A percentile compares a stretch with the other conserved stretches of the same genome.
phyloP scores from a whole-genome alignment of 2,888 invertebrate species.

The Rutpela maculata region DNA sequence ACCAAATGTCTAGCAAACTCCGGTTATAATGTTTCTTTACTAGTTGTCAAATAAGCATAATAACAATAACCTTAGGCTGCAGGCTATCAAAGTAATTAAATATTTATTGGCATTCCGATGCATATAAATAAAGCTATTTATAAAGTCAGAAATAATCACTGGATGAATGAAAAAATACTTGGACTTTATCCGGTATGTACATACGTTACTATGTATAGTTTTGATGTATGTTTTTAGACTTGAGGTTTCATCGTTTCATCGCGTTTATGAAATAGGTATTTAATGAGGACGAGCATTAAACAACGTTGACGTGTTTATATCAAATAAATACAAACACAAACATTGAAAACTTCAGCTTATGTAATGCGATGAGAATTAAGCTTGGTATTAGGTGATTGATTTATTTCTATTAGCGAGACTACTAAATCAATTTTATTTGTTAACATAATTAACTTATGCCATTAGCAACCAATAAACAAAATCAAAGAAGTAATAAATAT shows the following conservation, averaged over 20 bases:
- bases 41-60: neutral
- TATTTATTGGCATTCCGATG: conserved; percentile 35
- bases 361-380: neutral
- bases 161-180: conserved; percentile 27
- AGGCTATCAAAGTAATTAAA: conserved; percentile 31
- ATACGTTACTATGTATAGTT: neutral
- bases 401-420: neutral
- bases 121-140: conserved; percentile 27
- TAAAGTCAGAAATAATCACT: conserved; percentile 16
- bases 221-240: neutral
- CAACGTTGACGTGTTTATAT: neutral
- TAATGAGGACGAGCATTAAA: conserved; percentile 7
- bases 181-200: conserved; percentile 23
- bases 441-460: neutral
- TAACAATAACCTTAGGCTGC: neutral
- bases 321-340: conserved; percentile 5
- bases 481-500: too few relatives aligned
- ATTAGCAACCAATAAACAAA: neutral
- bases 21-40: too few relatives aligned
- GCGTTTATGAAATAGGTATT: conserved; percentile 6
- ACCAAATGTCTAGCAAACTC: too few relatives aligned
- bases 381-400: neutral
- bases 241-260: conserved; percentile 14
- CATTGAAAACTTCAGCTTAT: neutral
- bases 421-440: neutral